These are phyloP conservation scores for Autographa pulchrina DNA, from an alignment of 2,888 invertebrate genomes.

Conservation along the genomic window DNA sequence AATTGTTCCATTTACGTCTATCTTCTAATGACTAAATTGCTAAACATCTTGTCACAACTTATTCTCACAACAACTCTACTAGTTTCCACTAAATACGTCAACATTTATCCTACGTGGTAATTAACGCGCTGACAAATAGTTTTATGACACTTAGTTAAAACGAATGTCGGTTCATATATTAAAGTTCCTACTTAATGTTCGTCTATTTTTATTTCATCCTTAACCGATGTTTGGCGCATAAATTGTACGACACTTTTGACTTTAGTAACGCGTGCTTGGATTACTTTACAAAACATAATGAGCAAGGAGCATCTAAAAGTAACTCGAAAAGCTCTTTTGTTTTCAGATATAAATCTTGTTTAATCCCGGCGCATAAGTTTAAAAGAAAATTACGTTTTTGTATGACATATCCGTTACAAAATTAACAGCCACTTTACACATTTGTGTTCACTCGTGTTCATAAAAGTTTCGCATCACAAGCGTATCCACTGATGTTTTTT, in stretches of 20 bases:
- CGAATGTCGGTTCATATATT: slow-evolving; percentile 80
- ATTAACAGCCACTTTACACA: slow-evolving; percentile 68
- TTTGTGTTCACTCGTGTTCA: slow-evolving; percentile 67
- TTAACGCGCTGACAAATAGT: slow-evolving; percentile 86
- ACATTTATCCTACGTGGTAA: slow-evolving; percentile 78
- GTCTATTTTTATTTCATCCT: slow-evolving; percentile 80
- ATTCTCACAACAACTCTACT: slow-evolving; percentile 70
- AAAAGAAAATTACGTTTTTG: slow-evolving; percentile 71
- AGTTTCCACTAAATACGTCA: slow-evolving; percentile 81
- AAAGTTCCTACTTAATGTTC: slow-evolving; percentile 68
- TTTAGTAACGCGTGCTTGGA: slow-evolving; percentile 70
- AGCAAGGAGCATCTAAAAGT: slow-evolving; percentile 73
- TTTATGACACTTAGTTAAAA: slow-evolving; percentile 80
- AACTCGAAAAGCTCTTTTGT: slow-evolving; percentile 72
- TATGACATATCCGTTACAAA: slow-evolving; percentile 69
- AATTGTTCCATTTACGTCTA: slow-evolving; percentile 60
- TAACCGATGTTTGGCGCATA: slow-evolving; percentile 71
- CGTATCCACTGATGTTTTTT: slow-evolving; percentile 62
- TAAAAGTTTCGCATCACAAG: slow-evolving; percentile 70
- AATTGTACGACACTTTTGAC: slow-evolving; percentile 69
- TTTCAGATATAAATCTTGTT: slow-evolving; percentile 75
- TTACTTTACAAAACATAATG: slow-evolving; percentile 76
- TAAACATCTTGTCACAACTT: slow-evolving; percentile 77
- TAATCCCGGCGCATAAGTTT: slow-evolving; percentile 77
- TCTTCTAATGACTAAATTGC: slow-evolving; percentile 65